Evolutionary conservation across 2,797 vertebrate genomes (phyloP).

Genomic region (Simalia tracyae): DNA sequence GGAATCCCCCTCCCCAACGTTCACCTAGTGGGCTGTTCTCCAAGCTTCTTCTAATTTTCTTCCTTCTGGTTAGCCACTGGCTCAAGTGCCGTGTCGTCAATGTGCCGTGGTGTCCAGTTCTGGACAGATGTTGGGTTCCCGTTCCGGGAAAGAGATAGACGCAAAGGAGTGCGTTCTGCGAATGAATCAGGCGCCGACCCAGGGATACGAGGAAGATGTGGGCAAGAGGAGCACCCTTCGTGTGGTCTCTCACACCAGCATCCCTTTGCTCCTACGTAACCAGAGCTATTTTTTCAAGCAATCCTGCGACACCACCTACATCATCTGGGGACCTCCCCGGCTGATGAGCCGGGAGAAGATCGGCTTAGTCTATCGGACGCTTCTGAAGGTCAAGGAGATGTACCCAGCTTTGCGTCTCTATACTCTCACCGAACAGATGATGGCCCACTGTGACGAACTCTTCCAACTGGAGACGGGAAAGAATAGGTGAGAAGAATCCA

Average conservation of each 20-base stretch:
- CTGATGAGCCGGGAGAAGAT: slow-evolving; percentile 85
- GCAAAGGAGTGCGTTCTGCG: slow-evolving; percentile 83
- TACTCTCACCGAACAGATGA: slow-evolving; percentile 82
- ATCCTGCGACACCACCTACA: slow-evolving; percentile 79
- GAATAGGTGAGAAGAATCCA: slow-evolving; percentile 79
- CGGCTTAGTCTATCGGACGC: slow-evolving; percentile 78
- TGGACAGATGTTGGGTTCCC: slow-evolving; percentile 87
- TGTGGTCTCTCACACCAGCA: slow-evolving; percentile 90
- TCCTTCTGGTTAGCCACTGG: slow-evolving; percentile 60
- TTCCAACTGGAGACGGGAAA: slow-evolving; percentile 95
- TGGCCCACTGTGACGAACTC: slow-evolving; percentile 83
- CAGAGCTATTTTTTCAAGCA: slow-evolving; percentile 84
- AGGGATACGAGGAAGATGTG: slow-evolving; percentile 85
- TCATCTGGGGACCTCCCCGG: slow-evolving; percentile 89
- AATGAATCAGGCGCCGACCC: slow-evolving; percentile 92
- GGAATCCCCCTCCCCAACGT: not conserved
- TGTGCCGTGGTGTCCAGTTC: slow-evolving; percentile 94
- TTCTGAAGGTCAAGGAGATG: slow-evolving; percentile 79
- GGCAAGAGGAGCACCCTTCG: slow-evolving; percentile 83
- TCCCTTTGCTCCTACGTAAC: slow-evolving; percentile 82
- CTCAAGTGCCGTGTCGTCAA: slow-evolving; percentile 67
- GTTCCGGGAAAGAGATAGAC: slow-evolving; percentile 81
- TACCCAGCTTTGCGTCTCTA: slow-evolving; percentile 82
- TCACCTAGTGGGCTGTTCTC: not conserved
- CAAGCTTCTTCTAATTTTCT: no score